Evolutionary conservation across 2,113 vertebrate genomes (phyloP).

Genomic region (Hiodon alosoides): DNA sequence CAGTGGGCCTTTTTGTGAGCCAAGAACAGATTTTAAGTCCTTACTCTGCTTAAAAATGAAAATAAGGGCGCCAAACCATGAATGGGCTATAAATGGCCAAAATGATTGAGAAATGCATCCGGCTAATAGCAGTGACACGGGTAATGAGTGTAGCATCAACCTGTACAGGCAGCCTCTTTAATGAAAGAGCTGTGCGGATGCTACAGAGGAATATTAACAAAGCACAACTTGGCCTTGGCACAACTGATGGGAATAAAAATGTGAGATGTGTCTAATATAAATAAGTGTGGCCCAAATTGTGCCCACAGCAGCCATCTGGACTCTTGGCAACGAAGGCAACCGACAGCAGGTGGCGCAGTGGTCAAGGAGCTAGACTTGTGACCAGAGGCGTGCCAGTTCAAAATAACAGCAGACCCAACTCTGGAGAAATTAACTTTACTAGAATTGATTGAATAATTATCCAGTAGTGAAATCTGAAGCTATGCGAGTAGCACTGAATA

Average conservation of each 20-base stretch:
- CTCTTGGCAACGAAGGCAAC: neutral
- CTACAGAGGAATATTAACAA: slow-evolving; percentile 1
- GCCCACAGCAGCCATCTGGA: too few species aligned
- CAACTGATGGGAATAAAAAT: slow-evolving; percentile 3
- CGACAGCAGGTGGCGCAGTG: too few species aligned
- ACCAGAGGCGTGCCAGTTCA: too few species aligned
- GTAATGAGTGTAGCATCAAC: neutral
- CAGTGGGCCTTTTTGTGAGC: neutral
- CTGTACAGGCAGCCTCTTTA: neutral
- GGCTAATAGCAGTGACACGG: neutral
- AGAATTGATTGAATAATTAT: too few species aligned
- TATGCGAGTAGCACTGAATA: too few species aligned
- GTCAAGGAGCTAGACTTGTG: too few species aligned
- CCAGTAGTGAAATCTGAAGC: too few species aligned
- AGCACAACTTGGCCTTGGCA: neutral
- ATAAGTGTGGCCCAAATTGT: too few species aligned
- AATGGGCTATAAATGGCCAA: neutral
- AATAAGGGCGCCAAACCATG: neutral
- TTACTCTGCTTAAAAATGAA: neutral
- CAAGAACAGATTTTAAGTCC: neutral
- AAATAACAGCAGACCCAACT: too few species aligned
- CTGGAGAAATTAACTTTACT: too few species aligned
- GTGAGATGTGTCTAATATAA: neutral
- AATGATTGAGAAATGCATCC: neutral
- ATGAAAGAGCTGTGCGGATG: neutral